Conservation (phyloP, 2,888 invertebrate species). For the Drosophila aldrichi region DNA sequence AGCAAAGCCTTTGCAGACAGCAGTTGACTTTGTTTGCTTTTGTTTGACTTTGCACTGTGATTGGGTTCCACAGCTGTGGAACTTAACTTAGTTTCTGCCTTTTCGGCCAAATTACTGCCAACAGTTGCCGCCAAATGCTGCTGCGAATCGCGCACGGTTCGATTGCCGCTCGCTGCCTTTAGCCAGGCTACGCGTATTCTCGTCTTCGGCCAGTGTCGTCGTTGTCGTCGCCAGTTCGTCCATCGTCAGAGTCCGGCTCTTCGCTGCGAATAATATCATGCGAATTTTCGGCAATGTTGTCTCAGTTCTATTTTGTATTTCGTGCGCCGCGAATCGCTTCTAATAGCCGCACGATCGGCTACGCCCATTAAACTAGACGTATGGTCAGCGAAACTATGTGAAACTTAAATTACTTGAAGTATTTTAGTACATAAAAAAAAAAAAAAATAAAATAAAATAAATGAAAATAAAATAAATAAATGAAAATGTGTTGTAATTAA, state of each 20-base stretch:
- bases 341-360: slow-evolving; percentile 22
- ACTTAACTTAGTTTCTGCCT: slow-evolving; percentile 39
- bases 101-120: slow-evolving; percentile 21
- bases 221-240: background rate
- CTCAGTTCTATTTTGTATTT: slow-evolving; percentile 67
- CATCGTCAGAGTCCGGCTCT: slow-evolving; percentile 29
- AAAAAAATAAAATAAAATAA: background rate
- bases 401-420: background rate
- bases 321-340: slow-evolving; percentile 56
- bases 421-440: background rate
- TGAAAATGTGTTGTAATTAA: background rate
- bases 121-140: slow-evolving; percentile 53
- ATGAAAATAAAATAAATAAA: background rate
- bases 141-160: slow-evolving; percentile 51
- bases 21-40: slow-evolving; percentile 49
- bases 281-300: slow-evolving; percentile 35
- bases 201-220: slow-evolving; percentile 22
- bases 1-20: slow-evolving; percentile 38
- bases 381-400: background rate
- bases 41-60: slow-evolving; percentile 26
- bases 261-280: slow-evolving; percentile 30
- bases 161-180: slow-evolving; percentile 56
- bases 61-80: slow-evolving; percentile 54
- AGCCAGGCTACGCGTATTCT: slow-evolving; percentile 40
- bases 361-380: background rate